These are phyloP conservation scores for Larimichthys crocea DNA, from an alignment of 2,113 vertebrate species.

Conservation along the genomic window DNA sequence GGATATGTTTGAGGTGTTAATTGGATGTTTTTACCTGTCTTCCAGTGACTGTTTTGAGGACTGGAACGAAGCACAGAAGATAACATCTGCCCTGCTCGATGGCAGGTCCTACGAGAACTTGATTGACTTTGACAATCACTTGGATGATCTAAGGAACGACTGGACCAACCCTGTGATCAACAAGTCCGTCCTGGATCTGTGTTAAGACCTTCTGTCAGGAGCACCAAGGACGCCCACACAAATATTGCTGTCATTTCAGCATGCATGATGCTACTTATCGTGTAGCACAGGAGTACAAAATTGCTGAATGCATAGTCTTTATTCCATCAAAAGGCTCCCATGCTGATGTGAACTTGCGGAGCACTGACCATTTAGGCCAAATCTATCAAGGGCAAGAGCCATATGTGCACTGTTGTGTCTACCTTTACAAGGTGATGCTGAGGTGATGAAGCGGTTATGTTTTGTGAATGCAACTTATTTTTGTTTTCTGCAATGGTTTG, in stretches of 20 bases:
- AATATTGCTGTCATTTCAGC: conserved; percentile 67
- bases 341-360: conserved; percentile 44
- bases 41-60: conserved; percentile 94
- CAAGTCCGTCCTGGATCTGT: conserved; percentile 95
- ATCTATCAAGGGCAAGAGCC: conserved; percentile 60
- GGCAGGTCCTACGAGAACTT: conserved; percentile 93
- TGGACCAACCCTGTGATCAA: conserved; percentile 99
- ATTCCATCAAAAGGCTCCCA: conserved; percentile 56
- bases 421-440: conserved; percentile 53
- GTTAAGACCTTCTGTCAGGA: conserved; percentile 77
- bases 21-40: conserved; percentile 25
- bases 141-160: conserved; percentile 97
- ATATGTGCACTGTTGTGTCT: conserved; percentile 43
- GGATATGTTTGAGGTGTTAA: background rate
- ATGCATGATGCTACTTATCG: conserved; percentile 57
- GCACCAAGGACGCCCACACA: conserved; percentile 25
- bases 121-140: conserved; percentile 97
- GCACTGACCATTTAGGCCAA: conserved; percentile 44
- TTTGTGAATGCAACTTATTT: conserved; percentile 47
- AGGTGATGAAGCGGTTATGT: conserved; percentile 31
- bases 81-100: conserved; percentile 91
- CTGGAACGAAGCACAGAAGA: conserved; percentile 95
- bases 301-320: conserved; percentile 48
- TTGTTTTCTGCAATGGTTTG: conserved; percentile 51
- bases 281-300: conserved; percentile 51